These are phyloP conservation scores for Campylomormyrus tamandua DNA, from an alignment of 2,113 vertebrate species.

Conservation along the genomic window DNA sequence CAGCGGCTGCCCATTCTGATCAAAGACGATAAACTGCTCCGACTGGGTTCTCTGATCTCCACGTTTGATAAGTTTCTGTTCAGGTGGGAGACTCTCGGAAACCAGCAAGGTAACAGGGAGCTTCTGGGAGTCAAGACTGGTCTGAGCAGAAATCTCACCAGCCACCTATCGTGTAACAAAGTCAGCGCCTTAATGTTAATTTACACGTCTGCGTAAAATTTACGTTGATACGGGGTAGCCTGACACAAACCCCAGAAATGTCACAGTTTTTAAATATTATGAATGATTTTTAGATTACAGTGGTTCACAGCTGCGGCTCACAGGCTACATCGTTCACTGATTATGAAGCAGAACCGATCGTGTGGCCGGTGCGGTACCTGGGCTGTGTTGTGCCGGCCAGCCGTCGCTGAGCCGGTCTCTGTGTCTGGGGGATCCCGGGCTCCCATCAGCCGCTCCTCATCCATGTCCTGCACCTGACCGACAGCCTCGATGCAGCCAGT, in stretches of 20 bases:
- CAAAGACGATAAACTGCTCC: constrained; percentile 42
- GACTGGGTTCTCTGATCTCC: constrained; percentile 28
- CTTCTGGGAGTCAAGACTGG: constrained; percentile 49
- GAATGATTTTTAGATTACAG: neutral
- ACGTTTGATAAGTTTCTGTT: neutral
- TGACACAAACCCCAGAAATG: neutral
- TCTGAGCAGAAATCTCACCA: constrained; percentile 49
- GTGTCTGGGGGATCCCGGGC: neutral
- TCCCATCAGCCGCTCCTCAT: neutral
- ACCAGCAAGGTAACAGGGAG: constrained; percentile 28
- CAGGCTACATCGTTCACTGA: neutral
- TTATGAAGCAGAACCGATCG: no score
- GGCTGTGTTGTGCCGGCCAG: neutral
- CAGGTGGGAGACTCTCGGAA: constrained; percentile 25
- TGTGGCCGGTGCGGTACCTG: neutral
- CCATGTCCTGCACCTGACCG: constrained; percentile 16
- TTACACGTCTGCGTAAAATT: neutral
- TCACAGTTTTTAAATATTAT: neutral
- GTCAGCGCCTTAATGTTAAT: neutral
- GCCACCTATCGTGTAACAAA: constrained; percentile 24
- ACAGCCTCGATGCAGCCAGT: neutral
- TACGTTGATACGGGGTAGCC: neutral
- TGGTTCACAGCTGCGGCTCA: neutral
- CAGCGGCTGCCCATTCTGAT: constrained; percentile 56
- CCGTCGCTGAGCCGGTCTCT: neutral